phyloP scores from a whole-genome alignment of 2,888 invertebrate species.

The Nebria brevicollis region DNA sequence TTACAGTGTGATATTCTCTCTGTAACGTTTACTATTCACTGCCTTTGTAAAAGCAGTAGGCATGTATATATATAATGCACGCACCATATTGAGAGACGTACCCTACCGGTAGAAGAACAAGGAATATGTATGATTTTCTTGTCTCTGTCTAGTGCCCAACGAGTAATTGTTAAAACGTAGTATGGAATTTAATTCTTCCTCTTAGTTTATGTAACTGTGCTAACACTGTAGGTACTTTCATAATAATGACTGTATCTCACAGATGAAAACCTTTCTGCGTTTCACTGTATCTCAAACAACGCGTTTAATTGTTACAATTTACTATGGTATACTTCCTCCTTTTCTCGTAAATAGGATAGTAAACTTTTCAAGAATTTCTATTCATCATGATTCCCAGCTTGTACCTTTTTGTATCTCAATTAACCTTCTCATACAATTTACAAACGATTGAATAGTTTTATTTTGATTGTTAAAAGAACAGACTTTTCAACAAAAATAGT shows the following conservation, averaged over 20 bases:
- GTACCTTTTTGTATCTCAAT: too few relatives aligned
- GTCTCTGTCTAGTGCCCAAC: constrained; percentile 18
- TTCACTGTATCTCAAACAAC: not conserved
- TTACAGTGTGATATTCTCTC: constrained; percentile 28
- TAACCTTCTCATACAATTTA: too few relatives aligned
- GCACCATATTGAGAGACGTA: constrained; percentile 14
- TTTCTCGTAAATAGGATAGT: too few relatives aligned
- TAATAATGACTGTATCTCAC: not conserved
- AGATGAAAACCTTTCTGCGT: not conserved
- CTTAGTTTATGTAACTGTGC: constrained; percentile 21
- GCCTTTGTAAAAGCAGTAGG: constrained; percentile 10
- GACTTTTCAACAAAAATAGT: too few relatives aligned
- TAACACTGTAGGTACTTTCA: not conserved
- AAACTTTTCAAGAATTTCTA: too few relatives aligned
- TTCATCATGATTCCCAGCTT: too few relatives aligned
- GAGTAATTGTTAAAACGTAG: constrained; percentile 37
- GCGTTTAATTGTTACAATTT: not conserved
- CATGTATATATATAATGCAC: constrained; percentile 15
- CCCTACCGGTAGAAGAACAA: constrained; percentile 2
- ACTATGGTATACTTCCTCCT: not conserved
- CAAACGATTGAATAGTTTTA: too few relatives aligned
- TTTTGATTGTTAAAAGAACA: too few relatives aligned
- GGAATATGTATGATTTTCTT: not conserved
- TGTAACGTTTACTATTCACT: constrained; percentile 19
- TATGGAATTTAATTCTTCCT: constrained; percentile 42